Evolutionary conservation across 2,888 invertebrate species (phyloP).

Genomic region (Cynaeus angustus): DNA sequence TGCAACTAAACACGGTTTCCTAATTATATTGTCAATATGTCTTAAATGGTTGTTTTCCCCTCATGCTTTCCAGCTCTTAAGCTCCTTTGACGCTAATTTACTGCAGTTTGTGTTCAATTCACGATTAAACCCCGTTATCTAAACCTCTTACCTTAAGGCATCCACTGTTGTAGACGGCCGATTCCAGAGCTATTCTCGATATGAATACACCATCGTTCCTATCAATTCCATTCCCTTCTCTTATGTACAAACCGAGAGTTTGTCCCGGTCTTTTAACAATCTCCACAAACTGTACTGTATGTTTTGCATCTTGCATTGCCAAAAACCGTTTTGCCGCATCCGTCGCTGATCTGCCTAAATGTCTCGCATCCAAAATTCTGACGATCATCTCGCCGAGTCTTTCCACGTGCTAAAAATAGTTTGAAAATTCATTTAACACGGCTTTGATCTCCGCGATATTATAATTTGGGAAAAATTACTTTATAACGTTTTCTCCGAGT

Average conservation of each 20-base stretch:
- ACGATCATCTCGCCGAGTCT: slow-evolving; percentile 96
- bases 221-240: slow-evolving; percentile 99
- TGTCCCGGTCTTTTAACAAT: slow-evolving; percentile 99
- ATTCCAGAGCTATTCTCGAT: slow-evolving; percentile 95
- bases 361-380: slow-evolving; percentile 89
- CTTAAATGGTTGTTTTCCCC: not conserved
- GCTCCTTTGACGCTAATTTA: slow-evolving; percentile 8
- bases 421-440: not conserved
- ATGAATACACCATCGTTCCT: slow-evolving; percentile 98
- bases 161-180: slow-evolving; percentile 97
- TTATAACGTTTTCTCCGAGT: slow-evolving; percentile 11
- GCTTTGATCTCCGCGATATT: not conserved
- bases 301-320: slow-evolving; percentile 80
- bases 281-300: slow-evolving; percentile 92
- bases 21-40: not conserved
- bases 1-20: too few species aligned
- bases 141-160: slow-evolving; percentile 82
- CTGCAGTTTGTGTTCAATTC: slow-evolving; percentile 3
- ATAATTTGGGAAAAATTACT: slow-evolving; percentile 9
- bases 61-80: not conserved
- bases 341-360: slow-evolving; percentile 86
- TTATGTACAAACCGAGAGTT: slow-evolving; percentile 96
- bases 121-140: slow-evolving; percentile 1
- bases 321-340: slow-evolving; percentile 93
- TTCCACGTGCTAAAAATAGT: slow-evolving; percentile 78